Evolutionary conservation across 2,113 vertebrate species (phyloP).

Genomic region (Ammodytes marinus): DNA sequence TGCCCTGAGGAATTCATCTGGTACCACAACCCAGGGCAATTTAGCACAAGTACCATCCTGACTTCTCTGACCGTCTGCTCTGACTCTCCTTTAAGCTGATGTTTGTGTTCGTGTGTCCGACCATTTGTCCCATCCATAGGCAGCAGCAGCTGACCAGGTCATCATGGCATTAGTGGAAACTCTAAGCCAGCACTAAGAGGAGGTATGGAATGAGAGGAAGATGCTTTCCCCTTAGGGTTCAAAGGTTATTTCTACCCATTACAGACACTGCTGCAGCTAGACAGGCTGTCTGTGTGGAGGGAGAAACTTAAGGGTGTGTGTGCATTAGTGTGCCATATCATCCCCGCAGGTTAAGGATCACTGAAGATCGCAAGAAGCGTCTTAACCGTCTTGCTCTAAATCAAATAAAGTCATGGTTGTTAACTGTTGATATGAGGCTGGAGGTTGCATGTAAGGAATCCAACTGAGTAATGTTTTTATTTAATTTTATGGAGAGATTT

Average conservation of each 20-base stretch:
- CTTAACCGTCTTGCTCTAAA: not conserved
- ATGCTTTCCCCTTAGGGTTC: slow-evolving; percentile 72
- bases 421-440: not conserved
- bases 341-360: not conserved
- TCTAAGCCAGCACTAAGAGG: slow-evolving; percentile 43
- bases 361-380: not conserved
- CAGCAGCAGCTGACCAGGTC: slow-evolving; percentile 41
- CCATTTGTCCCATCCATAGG: slow-evolving; percentile 27
- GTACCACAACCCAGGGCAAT: slow-evolving; percentile 33
- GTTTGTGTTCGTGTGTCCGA: slow-evolving; percentile 15
- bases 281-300: slow-evolving; percentile 12
- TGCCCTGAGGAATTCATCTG: slow-evolving; percentile 10
- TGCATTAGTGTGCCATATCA: not conserved
- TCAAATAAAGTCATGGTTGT: too few relatives aligned
- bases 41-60: slow-evolving; percentile 25
- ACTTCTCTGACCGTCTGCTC: slow-evolving; percentile 22
- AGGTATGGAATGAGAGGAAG: slow-evolving; percentile 51
- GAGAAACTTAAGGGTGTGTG: slow-evolving; percentile 21
- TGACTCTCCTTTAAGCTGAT: not conserved
- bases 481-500: not conserved
- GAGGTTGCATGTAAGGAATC: not conserved
- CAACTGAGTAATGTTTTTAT: not conserved
- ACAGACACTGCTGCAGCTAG: slow-evolving; percentile 59
- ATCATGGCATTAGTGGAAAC: slow-evolving; percentile 61
- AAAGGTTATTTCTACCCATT: slow-evolving; percentile 76